Evolutionary conservation across 2,113 vertebrate species (phyloP).

Genomic region (Coptodon rendalli): DNA sequence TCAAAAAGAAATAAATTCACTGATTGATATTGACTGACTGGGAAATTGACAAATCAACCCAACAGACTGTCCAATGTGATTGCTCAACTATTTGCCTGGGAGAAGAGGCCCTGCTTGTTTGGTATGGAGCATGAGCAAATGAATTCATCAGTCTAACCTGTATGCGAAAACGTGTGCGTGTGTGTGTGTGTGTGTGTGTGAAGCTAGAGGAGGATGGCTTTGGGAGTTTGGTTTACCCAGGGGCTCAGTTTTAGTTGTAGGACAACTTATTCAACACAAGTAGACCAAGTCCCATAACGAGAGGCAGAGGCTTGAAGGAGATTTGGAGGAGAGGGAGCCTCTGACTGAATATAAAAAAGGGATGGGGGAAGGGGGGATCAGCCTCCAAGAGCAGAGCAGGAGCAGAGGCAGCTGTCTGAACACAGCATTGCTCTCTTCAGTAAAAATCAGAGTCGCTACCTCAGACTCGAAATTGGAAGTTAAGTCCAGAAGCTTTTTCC

Average conservation of each 20-base stretch:
- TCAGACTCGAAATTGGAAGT: not conserved
- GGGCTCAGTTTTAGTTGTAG: slow-evolving; percentile 41
- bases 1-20: not conserved
- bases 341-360: slow-evolving; percentile 26
- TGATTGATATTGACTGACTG: not conserved
- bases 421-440: not conserved
- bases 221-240: slow-evolving; percentile 28
- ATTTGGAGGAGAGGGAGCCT: slow-evolving; percentile 22
- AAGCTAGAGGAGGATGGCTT: not conserved
- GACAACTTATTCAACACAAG: slow-evolving; percentile 47
- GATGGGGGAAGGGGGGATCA: not conserved
- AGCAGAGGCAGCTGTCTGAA: not conserved
- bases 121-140: not conserved
- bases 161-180: not conserved
- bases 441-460: not conserved
- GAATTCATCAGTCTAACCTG: not conserved
- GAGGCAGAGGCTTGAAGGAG: slow-evolving; percentile 41
- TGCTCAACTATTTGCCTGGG: not conserved
- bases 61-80: not conserved
- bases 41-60: not conserved
- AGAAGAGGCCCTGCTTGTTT: not conserved
- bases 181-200: not conserved
- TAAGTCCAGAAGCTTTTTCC: slow-evolving; percentile 3
- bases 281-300: slow-evolving; percentile 34
- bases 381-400: not conserved